These are phyloP conservation scores for Lasiommata megera DNA, from an alignment of 2,888 invertebrate genomes.

Conservation along the genomic window DNA sequence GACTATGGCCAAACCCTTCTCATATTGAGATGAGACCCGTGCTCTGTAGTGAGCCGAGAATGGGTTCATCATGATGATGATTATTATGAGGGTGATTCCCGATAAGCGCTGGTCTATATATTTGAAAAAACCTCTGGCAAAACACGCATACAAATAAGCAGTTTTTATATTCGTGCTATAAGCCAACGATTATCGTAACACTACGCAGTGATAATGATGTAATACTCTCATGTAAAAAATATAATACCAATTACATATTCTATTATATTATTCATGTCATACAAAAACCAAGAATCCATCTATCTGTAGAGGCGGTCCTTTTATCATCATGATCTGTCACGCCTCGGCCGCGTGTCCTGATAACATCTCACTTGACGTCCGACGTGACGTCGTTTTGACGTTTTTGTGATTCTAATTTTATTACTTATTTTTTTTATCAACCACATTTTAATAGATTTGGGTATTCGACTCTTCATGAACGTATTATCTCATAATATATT, in stretches of 20 bases:
- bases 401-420: constrained; percentile 23
- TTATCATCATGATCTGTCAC: constrained; percentile 39
- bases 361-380: constrained; percentile 45
- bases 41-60: too few species aligned
- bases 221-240: neutral
- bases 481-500: too few species aligned
- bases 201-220: too few species aligned
- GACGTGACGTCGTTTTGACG: constrained; percentile 30
- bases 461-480: neutral
- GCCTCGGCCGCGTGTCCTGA: constrained; percentile 37
- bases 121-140: too few species aligned
- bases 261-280: neutral
- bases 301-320: constrained; percentile 33
- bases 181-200: too few species aligned
- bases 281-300: constrained; percentile 8
- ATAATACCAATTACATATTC: neutral
- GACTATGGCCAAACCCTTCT: too few species aligned
- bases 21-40: too few species aligned
- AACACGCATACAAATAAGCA: too few species aligned
- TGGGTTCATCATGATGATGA: too few species aligned
- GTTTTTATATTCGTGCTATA: too few species aligned
- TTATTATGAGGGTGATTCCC: too few species aligned
- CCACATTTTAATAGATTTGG: neutral
- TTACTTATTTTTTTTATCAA: neutral
- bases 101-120: too few species aligned